Base-by-base conservation (phyloP, 2,888 invertebrate species). In the Acanthopleura granulata region DNA sequence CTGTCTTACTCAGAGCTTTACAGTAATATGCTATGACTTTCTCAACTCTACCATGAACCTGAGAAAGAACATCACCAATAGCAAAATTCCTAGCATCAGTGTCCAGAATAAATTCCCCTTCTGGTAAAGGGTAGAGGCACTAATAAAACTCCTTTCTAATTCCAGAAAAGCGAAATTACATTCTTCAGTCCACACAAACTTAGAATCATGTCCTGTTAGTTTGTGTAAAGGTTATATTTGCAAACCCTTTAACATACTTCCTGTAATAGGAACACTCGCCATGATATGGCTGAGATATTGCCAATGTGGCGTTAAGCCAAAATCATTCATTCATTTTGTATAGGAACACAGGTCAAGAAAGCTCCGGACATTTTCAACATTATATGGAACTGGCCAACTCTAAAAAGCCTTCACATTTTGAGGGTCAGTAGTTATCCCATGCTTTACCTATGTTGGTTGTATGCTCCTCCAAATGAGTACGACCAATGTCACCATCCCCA, bases 381-480 rank as follows among this genome's bases (percentile, higher is more conserved):
- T 69, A 29, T 12, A 9, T 9, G 15, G 69, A 25, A 69, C 16
- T 25, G 69, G 69, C 69, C 69, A 69, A 25, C 25, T 29, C 50
- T 72, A n/a, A 18, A 73, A 29, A 16, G 72, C n/a, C 40, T 66
- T 11, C 1, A 73, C 22, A 22, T 76, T 75, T 22, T 22, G 40
- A 16, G 75, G 75, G 73, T 75, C 50, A 12, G 72, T 72, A 29
- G 29, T 50, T 30, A 76, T 29, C 1, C 74, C 76, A 62, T 62
- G 27, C 0, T 29, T 66, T 30, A 25, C 74, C 74, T 11, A 49
- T 74, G 25, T 74, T n/a, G n/a, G n/a, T n/a, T n/a, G n/a, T n/a
- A n/a, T n/a, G n/a, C n/a, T 73, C 49, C 29, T 69, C 73, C 29
- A 61, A 18, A 12, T 30, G 12, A 3, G 66, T 62, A 18, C 18